Evolutionary conservation across 2,797 vertebrate species (phyloP).

Genomic region (Meriones psammophilus): DNA sequence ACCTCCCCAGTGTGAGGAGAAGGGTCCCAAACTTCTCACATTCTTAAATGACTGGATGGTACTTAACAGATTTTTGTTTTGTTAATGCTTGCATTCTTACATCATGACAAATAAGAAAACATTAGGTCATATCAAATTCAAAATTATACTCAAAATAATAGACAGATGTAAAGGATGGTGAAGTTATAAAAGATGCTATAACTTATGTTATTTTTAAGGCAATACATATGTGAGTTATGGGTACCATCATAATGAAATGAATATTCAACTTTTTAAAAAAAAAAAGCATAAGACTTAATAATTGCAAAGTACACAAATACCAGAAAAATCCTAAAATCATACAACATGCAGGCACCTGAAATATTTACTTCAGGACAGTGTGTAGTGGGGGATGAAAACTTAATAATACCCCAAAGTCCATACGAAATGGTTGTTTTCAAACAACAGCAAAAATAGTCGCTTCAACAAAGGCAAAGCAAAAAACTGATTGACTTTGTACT

Average conservation of each 20-base stretch:
- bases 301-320: background rate
- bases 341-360: background rate
- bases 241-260: background rate
- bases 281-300: background rate
- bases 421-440: background rate
- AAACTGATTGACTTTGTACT: background rate
- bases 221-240: background rate
- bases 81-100: constrained; percentile 9
- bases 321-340: background rate
- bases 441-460: background rate
- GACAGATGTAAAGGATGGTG: background rate
- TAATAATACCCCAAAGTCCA: background rate
- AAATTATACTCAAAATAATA: constrained; percentile 47
- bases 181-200: background rate
- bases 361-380: background rate
- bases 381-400: background rate
- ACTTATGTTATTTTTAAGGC: background rate
- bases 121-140: background rate
- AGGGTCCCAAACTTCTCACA: background rate
- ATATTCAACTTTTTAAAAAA: background rate
- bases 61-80: background rate
- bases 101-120: background rate
- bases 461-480: background rate
- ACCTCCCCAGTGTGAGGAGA: background rate
- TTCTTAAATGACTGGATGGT: background rate